These are phyloP conservation scores for Riparia riparia DNA, from an alignment of 2,113 vertebrate species.

Conservation along the genomic window DNA sequence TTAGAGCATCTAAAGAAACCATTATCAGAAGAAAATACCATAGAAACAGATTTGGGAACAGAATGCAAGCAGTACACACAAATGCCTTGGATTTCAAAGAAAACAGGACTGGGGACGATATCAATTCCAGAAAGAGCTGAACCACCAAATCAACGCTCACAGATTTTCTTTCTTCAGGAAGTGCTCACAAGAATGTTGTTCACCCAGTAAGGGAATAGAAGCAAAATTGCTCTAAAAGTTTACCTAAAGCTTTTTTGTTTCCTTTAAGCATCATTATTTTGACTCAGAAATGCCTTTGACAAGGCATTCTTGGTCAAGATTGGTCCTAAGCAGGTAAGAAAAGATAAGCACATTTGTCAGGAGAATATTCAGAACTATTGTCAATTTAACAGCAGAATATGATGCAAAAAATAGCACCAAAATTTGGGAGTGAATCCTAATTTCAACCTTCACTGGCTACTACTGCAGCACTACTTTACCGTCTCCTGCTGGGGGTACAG, in stretches of 20 bases:
- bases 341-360: not conserved
- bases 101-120: not conserved
- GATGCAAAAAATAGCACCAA: not conserved
- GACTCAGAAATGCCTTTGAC: not conserved
- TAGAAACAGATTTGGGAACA: not conserved
- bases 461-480: not conserved
- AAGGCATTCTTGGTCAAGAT: not conserved
- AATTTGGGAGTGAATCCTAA: not conserved
- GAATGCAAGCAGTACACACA: not conserved
- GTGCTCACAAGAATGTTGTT: not conserved
- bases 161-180: not conserved
- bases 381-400: not conserved
- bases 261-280: not conserved
- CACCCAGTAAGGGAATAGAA: not conserved
- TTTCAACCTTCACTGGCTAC: not conserved
- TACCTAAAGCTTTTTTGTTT: not conserved
- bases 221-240: not conserved
- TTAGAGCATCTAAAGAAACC: not conserved
- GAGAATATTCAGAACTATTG: not conserved
- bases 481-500: not conserved
- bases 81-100: not conserved
- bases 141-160: not conserved
- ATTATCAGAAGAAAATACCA: not conserved
- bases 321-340: not conserved
- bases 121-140: not conserved